Base-by-base conservation (phyloP, 2,113 vertebrate species). In the Arothron firmamentum region DNA sequence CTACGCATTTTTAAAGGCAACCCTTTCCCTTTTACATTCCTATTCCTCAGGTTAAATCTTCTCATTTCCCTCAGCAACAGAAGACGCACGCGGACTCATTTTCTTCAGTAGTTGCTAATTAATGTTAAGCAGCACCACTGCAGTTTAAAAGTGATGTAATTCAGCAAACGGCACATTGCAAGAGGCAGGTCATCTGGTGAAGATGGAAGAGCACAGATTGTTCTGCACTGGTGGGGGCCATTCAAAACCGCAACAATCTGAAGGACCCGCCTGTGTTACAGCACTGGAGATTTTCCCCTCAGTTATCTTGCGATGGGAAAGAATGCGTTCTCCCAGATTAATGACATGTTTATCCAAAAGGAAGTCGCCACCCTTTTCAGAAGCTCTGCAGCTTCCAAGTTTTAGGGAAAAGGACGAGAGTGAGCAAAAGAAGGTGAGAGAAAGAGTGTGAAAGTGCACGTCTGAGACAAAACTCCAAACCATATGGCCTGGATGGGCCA, bases 341-440 rank as follows among this genome's bases (percentile, higher is more conserved):
- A 94, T 93, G 92, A 93, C 92, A 93, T 95, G 92, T 95, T 95
- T 94, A 94, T 93, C 92, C 91, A 16, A 95, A 93, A 95, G 94
- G 94, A 95, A 95, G 93, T 93, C 82, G 3, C 93, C 93, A 87
- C 94, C 94, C 94, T 93, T 93, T 93, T 92, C 88, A 88, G 92
- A 93, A 93, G 92, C 93, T 88, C 86, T 51, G 71, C 89, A 89
- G 88, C 90, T 92, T 93, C 91, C 87, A 76, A 90, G 90, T 88
- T 87, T 85, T 50, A 71, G 61, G 60, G 56, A 79, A 71, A 87
- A n/a, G 88, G 88, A 85, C 82, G 65, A 85, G 72, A 80, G 78
- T 6, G 59, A 78, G 79, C 14, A 42, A 74, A 72, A 75, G 71
- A 66, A 72, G 51, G 57, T 65, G 67, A 70, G 54, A 77, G 53